These are phyloP conservation scores for Prinia subflava DNA, from an alignment of 2,113 vertebrate genomes.

Conservation along the genomic window DNA sequence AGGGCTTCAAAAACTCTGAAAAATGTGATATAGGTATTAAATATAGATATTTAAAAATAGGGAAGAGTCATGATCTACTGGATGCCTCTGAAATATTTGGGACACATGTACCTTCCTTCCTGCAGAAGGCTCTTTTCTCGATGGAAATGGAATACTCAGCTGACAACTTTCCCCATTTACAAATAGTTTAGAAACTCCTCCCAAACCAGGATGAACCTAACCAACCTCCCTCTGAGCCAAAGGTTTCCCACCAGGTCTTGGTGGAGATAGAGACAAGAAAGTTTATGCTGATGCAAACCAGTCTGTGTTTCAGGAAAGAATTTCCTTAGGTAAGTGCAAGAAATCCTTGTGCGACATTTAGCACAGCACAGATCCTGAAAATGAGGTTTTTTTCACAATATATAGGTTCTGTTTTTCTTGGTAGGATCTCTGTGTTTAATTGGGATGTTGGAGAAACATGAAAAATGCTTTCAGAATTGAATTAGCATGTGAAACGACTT, in stretches of 20 bases:
- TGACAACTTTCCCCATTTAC: background rate
- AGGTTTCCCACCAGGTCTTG: background rate
- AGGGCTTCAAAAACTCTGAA: background rate
- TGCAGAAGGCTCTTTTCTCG: background rate
- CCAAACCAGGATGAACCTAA: background rate
- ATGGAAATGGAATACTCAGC: background rate
- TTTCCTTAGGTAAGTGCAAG: background rate
- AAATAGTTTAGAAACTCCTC: background rate
- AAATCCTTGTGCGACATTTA: background rate
- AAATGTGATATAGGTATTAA: background rate
- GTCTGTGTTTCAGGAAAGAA: background rate
- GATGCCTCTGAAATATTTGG: background rate
- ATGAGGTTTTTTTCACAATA: background rate
- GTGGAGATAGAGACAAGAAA: background rate
- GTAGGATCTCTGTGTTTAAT: background rate
- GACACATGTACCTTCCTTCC: background rate
- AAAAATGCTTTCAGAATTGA: conserved; percentile 27
- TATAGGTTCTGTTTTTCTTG: background rate
- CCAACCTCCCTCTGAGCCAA: background rate
- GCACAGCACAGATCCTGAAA: background rate
- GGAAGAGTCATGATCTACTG: background rate
- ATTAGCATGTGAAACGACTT: conserved; percentile 40
- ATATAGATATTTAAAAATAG: background rate
- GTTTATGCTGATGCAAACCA: background rate
- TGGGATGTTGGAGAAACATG: conserved; percentile 21